Conservation (phyloP, 1,140 invertebrate species). For the Apis cerana region DNA sequence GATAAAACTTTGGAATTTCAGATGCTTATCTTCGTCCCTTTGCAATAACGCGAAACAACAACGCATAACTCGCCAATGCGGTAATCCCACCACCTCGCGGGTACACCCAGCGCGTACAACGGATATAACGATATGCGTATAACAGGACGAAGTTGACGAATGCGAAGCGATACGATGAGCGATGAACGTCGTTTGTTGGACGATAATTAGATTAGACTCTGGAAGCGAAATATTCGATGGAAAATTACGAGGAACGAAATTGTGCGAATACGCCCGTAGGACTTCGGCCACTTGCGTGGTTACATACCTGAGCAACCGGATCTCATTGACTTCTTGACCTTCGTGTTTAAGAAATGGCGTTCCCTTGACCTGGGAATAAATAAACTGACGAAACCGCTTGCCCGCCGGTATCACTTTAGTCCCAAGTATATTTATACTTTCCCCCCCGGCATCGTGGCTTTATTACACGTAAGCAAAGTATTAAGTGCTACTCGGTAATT, state of each 20-base stretch:
- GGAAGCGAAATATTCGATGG: constrained; percentile 43
- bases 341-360: constrained; percentile 63
- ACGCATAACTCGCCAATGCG: constrained; percentile 13
- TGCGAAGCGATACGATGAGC: not conserved
- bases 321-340: constrained; percentile 69
- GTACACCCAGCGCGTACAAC: no score
- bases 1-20: not conserved
- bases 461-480: constrained; percentile 36
- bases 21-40: constrained; percentile 1
- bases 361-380: constrained; percentile 67
- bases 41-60: constrained; percentile 14
- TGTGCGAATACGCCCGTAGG: constrained; percentile 60
- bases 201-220: not conserved
- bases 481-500: constrained; percentile 45
- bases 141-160: not conserved
- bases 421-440: constrained; percentile 47
- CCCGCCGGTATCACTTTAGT: constrained; percentile 24
- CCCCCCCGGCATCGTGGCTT: not conserved
- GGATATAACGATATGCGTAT: not conserved
- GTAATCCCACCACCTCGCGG: not conserved
- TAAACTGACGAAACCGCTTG: constrained; percentile 60
- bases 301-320: constrained; percentile 69
- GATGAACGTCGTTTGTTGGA: constrained; percentile 2
- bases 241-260: constrained; percentile 63
- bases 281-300: constrained; percentile 56